phyloP scores from a whole-genome alignment of 1,140 invertebrate species.

The Pseudomyrmex concolor region DNA sequence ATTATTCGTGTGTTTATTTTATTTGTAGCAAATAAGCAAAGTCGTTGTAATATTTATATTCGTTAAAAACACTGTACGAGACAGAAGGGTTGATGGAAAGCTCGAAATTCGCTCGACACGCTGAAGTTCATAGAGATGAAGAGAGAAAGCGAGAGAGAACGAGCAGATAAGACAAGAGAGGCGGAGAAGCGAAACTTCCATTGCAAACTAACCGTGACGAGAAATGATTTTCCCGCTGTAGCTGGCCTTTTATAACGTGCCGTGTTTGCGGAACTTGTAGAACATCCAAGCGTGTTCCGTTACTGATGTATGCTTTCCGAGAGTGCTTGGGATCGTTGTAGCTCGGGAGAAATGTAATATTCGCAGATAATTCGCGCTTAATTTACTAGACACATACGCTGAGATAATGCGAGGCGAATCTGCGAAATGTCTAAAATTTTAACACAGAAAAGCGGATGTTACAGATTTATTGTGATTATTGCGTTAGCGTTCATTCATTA shows the following conservation, averaged over 20 bases:
- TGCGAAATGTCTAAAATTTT: slow-evolving; percentile 2
- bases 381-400: neutral
- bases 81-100: neutral
- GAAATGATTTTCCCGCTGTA: slow-evolving; percentile 45
- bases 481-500: too few species aligned
- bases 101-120: neutral
- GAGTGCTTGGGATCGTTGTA: neutral
- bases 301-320: neutral
- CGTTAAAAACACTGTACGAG: neutral
- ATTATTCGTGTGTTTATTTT: slow-evolving; percentile 1
- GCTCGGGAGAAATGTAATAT: neutral
- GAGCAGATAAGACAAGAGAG: neutral
- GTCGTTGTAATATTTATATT: neutral
- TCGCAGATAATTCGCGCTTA: slow-evolving; percentile 8
- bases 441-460: neutral
- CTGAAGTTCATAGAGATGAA: neutral
- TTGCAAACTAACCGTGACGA: slow-evolving; percentile 25
- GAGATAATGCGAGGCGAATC: slow-evolving; percentile 6
- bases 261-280: slow-evolving; percentile 15
- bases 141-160: neutral
- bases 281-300: slow-evolving; percentile 20
- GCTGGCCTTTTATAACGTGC: slow-evolving; percentile 3
- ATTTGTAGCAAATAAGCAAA: neutral
- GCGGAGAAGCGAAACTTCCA: slow-evolving; percentile 38
- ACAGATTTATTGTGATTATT: neutral